Percentiles rank a stretch among this genome's conserved stretches.
Conservation (phyloP, 2,888 invertebrate genomes). For the Drosophila neonasuta region DNA sequence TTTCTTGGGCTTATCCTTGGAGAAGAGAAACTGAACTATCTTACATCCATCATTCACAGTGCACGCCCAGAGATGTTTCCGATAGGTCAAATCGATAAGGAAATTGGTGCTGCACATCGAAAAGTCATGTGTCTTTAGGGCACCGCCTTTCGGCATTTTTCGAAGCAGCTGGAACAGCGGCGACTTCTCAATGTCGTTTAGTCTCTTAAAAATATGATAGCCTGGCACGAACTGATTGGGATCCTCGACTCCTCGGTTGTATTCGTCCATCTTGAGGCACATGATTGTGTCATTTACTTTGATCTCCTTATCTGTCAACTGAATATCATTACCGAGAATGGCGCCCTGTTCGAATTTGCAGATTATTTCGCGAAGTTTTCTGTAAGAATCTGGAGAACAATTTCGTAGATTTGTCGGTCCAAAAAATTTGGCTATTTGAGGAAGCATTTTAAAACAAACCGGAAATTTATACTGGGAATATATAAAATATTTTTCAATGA, state of each 20-base stretch:
- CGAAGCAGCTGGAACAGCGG: constrained; percentile 86
- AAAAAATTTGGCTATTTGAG: constrained; percentile 23
- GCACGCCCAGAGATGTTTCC: constrained; percentile 84
- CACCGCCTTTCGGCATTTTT: constrained; percentile 89
- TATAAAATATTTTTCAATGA: constrained; percentile 16
- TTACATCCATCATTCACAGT: constrained; percentile 36
- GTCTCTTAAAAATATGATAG: constrained; percentile 86
- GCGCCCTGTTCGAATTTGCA: constrained; percentile 82
- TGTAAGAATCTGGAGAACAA: constrained; percentile 61
- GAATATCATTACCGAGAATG: constrained; percentile 83
- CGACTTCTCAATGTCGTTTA: constrained; percentile 84
- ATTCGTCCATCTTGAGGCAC: constrained; percentile 84
- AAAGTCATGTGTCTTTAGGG: constrained; percentile 87
- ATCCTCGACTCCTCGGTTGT: constrained; percentile 83
- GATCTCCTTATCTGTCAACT: constrained; percentile 83
- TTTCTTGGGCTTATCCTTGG: constrained; percentile 49
- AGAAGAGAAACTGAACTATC: constrained; percentile 53
- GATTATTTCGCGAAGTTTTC: constrained; percentile 81
- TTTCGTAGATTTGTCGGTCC: constrained; percentile 31
- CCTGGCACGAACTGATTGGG: constrained; percentile 85
- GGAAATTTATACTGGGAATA: not conserved
- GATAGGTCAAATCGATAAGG: constrained; percentile 85
- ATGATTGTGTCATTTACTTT: constrained; percentile 85
- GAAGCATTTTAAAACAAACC: not conserved
- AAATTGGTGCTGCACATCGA: constrained; percentile 86